Evolutionary conservation across 2,888 invertebrate genomes (phyloP).

Genomic region (Allacma fusca): DNA sequence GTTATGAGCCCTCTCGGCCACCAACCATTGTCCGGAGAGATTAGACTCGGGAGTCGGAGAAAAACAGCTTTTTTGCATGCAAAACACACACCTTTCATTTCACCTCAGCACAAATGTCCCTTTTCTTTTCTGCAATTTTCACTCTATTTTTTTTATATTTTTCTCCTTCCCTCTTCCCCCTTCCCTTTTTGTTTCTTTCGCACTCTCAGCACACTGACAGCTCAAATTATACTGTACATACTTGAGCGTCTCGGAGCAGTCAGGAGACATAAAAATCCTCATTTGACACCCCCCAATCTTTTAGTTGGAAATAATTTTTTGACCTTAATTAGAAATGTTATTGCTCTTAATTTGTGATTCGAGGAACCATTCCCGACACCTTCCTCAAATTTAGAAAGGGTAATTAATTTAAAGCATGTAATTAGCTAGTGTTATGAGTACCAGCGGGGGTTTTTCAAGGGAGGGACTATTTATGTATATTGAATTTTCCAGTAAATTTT

Average conservation of each 20-base stretch:
- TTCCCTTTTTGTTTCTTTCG: conserved; percentile 4
- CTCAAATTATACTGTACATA: not conserved
- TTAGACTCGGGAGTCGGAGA: conserved; percentile 28
- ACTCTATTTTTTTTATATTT: conserved; percentile 14
- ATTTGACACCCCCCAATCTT: too few species aligned
- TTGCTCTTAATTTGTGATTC: too few species aligned
- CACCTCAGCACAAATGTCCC: conserved; percentile 10
- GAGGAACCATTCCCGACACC: too few species aligned
- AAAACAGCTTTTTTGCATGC: conserved; percentile 48
- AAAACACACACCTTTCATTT: conserved; percentile 41
- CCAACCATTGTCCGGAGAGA: conserved; percentile 35
- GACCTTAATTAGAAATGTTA: too few species aligned
- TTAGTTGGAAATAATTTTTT: too few species aligned
- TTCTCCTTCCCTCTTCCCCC: conserved; percentile 10
- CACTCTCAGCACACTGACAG: not conserved
- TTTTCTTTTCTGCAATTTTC: conserved; percentile 20
- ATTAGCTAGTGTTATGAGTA: too few species aligned
- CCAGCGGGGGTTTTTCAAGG: too few species aligned
- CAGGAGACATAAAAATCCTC: too few species aligned
- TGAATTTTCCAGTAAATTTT: too few species aligned
- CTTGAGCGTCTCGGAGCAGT: not conserved
- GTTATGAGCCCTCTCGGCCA: conserved; percentile 32
- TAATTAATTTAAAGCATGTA: too few species aligned
- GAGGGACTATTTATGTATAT: too few species aligned
- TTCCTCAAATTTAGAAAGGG: too few species aligned